These are phyloP conservation scores for Ptycholaimellus sp. DNA, from an alignment of 2,888 invertebrate species.

Conservation along the genomic window DNA sequence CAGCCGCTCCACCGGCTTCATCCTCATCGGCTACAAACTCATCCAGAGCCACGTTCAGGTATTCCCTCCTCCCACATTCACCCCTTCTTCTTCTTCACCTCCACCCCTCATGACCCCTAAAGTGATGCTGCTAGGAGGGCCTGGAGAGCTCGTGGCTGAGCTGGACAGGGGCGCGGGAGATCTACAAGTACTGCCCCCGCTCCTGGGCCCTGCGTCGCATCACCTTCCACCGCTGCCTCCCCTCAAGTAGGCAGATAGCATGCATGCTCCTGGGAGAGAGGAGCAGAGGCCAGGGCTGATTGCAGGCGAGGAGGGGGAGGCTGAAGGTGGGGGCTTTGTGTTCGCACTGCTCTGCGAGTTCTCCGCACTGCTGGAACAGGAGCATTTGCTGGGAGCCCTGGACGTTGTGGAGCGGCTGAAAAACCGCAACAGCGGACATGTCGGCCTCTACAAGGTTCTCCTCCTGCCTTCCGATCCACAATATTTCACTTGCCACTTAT, in stretches of 20 bases:
- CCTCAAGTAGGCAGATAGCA: neutral
- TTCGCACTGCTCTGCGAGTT: conserved; percentile 22
- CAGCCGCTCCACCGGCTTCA: conserved; percentile 18
- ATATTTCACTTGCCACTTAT: too few species aligned
- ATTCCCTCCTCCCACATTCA: too few species aligned
- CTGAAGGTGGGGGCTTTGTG: conserved; percentile 9
- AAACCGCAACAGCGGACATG: conserved; percentile 20
- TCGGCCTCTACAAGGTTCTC: conserved; percentile 21
- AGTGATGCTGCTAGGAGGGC: conserved; percentile 7
- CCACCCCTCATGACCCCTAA: neutral
- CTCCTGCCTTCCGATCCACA: too few species aligned
- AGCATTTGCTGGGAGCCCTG: too few species aligned
- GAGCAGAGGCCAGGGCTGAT: too few species aligned
- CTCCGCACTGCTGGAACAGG: conserved; percentile 18
- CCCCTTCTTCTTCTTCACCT: conserved; percentile 4
- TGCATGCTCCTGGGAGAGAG: neutral
- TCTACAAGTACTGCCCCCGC: conserved; percentile 21
- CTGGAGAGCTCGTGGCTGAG: conserved; percentile 19
- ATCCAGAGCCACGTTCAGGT: conserved; percentile 12
- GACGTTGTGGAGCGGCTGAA: conserved; percentile 21
- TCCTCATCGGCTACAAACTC: conserved; percentile 18
- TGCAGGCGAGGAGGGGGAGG: neutral
- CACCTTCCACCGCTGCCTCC: conserved; percentile 11
- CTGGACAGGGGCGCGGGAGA: conserved; percentile 22
- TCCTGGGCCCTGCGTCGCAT: conserved; percentile 18